Evolutionary conservation across 2,797 vertebrate genomes (phyloP), one percentile per base, ranked within the genome.

Genomic region (Tapera naevia): DNA sequence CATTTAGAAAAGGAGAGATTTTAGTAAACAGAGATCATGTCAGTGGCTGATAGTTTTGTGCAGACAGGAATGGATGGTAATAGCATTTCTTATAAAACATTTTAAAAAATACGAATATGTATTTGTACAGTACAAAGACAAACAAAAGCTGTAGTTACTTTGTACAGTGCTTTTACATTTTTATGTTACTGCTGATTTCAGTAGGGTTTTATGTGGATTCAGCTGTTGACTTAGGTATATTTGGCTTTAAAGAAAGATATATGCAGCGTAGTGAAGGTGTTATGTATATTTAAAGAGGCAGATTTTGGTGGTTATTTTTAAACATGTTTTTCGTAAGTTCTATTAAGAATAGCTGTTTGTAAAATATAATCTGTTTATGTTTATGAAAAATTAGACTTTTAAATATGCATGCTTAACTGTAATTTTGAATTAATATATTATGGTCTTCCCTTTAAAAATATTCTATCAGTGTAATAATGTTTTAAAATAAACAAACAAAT

Each of bases 261-360:
- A 82, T 95, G 96, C 86, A 92, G 85, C 41, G 50, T 84, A 95
- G 74, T 74, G 90, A 93, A 80, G 45, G 39, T 94, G 87, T 96
- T 97, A 97, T 97, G 86, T 98, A 98, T 94, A 97, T 97, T 97
- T 97, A 96, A 97, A 97, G 96, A 95, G 87, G 80, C 83, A 97
- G 73, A 97, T 97, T 96, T 97, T 94, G 91, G 60, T 87, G 95
- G 86, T 96, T 98, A 97, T 98, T 98, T 98, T 98, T 98, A 64
- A 97, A 96, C 9, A 78, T 60, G 56, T 92, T 97, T 97, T 97
- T 97, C 93, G 96, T 96, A 94, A 97, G 89, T 66, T 81, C 85
- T 94, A 50, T 86, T 90, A 72, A 85, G 73, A 89, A 66, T 30
- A 72, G 23, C 27, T 97, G 88, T 97, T 98, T 98, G 90, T 97